Evolutionary conservation across 2,888 invertebrate genomes (phyloP), one percentile per base, ranked within the genome.

Genomic region (Drosophila helvetica): DNA sequence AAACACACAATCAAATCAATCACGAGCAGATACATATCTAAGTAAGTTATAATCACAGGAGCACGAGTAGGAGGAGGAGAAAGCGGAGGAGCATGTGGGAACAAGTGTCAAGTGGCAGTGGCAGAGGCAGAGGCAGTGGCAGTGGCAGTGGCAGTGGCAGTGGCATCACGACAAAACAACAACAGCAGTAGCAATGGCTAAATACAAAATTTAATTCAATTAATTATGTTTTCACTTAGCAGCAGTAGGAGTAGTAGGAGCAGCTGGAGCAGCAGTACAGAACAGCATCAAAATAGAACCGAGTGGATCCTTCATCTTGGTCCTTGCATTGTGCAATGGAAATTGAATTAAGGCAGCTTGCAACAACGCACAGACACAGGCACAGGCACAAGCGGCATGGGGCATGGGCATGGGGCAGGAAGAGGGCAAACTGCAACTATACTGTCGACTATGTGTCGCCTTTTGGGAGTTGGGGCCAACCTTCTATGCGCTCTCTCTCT

Each of bases 151-250:
- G 46, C 38, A 17, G 45, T 17, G 70, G 33, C 33, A 18, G 46
- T 17, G 70, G 38, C 38, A 38, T 38, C 38, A 38, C n/a, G 15
- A 38, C 22, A 56, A 68, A 22, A 22, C 22, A 22, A 22, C 22
- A 22, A 43, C 66, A 69, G 27, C 45, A 67, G 58, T 69, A 58
- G 68, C 52, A 54, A n/a, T 52, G 22, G 47, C 66, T 69, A 87
- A 87, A 87, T 87, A 82, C 89, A 89, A 89, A 85, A 78, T 85
- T 70, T 89, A 86, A 86, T 89, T 82, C 59, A 89, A 86, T 88
- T 88, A 85, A 85, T 86, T 86, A 88, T 68, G 75, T 74, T 86
- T 83, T 83, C 88, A 86, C 86, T 88, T 86, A 83, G 77, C 70
- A 65, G 54, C 61, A 61, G 60, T 17, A 10, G n/a, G n/a, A 38